These are phyloP conservation scores for Amiota mariae DNA, from an alignment of 2,888 invertebrate genomes.

Conservation along the genomic window DNA sequence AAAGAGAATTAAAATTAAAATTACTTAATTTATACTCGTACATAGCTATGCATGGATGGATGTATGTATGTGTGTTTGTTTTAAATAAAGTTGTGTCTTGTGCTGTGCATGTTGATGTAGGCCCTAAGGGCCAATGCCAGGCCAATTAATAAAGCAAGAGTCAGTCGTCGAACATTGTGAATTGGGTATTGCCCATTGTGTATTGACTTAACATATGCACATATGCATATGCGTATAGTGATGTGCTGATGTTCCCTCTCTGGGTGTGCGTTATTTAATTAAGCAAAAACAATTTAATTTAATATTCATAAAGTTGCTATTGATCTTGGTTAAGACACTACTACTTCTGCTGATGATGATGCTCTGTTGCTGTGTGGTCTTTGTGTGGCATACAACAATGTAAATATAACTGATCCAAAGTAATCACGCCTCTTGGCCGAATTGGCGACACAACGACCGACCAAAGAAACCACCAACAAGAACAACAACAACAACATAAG, in stretches of 20 bases:
- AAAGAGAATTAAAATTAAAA: conserved; percentile 42
- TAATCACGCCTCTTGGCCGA: background rate
- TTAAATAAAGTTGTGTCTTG: no score
- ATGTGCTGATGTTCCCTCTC: background rate
- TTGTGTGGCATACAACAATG: background rate
- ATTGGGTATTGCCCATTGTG: background rate
- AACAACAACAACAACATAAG: conserved; percentile 20
- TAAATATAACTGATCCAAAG: background rate
- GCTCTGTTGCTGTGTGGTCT: conserved; percentile 48
- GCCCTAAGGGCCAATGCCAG: conserved; percentile 38
- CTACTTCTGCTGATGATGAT: no score
- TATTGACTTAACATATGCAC: conserved; percentile 3
- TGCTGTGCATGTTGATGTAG: background rate
- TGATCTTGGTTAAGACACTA: no score
- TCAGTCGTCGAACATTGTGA: background rate
- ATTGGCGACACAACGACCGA: no score
- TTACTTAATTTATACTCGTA: conserved; percentile 66
- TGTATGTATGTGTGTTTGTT: background rate
- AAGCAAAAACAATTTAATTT: conserved; percentile 70
- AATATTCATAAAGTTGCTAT: conserved; percentile 54
- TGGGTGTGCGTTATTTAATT: conserved; percentile 65
- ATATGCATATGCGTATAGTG: background rate
- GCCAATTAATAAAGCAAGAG: conserved; percentile 54
- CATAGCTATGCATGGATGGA: conserved; percentile 33
- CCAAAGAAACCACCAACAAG: background rate